Evolutionary conservation across 2,888 invertebrate genomes (phyloP).

Genomic region (Heteropelma amictum): DNA sequence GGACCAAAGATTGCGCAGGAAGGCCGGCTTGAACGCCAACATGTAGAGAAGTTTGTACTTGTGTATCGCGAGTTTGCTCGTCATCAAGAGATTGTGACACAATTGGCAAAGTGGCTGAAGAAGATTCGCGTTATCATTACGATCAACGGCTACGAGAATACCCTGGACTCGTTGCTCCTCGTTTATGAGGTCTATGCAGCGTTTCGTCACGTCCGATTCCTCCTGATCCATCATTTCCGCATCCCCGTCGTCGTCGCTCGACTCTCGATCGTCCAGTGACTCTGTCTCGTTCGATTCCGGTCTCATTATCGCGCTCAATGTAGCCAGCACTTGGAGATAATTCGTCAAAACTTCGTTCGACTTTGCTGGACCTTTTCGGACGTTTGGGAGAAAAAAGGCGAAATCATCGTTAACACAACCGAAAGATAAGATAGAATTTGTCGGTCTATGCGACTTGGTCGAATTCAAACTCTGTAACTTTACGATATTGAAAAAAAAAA

Average conservation of each 20-base stretch:
- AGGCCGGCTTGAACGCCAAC: slow-evolving; percentile 88
- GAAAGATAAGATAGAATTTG: neutral
- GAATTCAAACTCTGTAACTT: neutral
- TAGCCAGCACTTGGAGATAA: slow-evolving; percentile 82
- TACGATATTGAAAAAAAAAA: neutral
- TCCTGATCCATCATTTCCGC: slow-evolving; percentile 80
- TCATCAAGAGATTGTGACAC: slow-evolving; percentile 90
- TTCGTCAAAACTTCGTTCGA: slow-evolving; percentile 74
- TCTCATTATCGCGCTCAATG: slow-evolving; percentile 77
- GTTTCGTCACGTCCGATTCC: slow-evolving; percentile 79
- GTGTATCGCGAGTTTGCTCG: slow-evolving; percentile 89
- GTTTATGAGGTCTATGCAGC: slow-evolving; percentile 84
- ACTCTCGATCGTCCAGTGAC: slow-evolving; percentile 78
- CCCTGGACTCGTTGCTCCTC: slow-evolving; percentile 81
- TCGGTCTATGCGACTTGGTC: neutral
- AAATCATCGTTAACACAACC: too few relatives aligned
- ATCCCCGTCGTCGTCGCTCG: slow-evolving; percentile 80
- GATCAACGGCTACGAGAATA: slow-evolving; percentile 79
- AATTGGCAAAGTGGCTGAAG: slow-evolving; percentile 86
- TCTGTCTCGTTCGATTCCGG: slow-evolving; percentile 77
- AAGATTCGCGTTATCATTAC: slow-evolving; percentile 79
- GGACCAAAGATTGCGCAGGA: slow-evolving; percentile 88
- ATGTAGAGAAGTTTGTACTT: slow-evolving; percentile 90
- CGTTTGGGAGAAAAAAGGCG: too few relatives aligned
- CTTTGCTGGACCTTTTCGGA: slow-evolving; percentile 64